Evolutionary conservation across 2,888 invertebrate genomes (phyloP), one percentile per base, ranked within the genome.

Genomic region (Caenorhabditis zanzibari): DNA sequence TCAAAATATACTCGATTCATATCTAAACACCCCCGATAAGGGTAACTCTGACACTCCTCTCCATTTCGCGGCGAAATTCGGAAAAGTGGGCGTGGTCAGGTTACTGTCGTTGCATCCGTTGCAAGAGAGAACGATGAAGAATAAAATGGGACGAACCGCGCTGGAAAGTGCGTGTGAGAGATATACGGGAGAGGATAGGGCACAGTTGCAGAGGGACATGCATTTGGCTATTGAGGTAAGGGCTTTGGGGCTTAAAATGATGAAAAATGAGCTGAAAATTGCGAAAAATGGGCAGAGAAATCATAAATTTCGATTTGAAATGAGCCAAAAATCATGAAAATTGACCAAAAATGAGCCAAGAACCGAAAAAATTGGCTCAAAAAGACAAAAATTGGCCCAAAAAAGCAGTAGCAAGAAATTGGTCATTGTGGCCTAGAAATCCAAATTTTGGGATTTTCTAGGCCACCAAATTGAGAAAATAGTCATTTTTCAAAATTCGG

Each of bases 11-110:
- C 26, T 86, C 12, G 63, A 66, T 35, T 85, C 86, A 3, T 86
- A 85, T 56, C 41, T 88, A 28, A 88, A 88, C 68, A 88, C 86
- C 1, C 85, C 85, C 6, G 88, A 88, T 56, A 88, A 88, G 68
- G 84, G 85, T 54, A 75, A 69, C 12, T 81, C 69, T 10, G 83
- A 88, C 47, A 88, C 86, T n/a, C 88, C 88, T 22, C 69, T 86
- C 7, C 86, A 86, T 75, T 84, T 88, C 44, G 88, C 88, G 6
- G 56, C 86, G n/a, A 88, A 85, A 47, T 85, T 80, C 54, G 88
- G 88, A 47, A 76, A 85, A 54, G 61, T 86, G 32, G 81, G 66
- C 32, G 86, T 86, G n/a, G 80, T 87, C 22, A 52, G 72, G n/a
- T 68, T 38, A 0, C 56, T 87, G n/a, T 49, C 69, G 6, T 38